These are phyloP conservation scores for Ylistrum balloti DNA, from an alignment of 1,140 invertebrate genomes.

Conservation along the genomic window DNA sequence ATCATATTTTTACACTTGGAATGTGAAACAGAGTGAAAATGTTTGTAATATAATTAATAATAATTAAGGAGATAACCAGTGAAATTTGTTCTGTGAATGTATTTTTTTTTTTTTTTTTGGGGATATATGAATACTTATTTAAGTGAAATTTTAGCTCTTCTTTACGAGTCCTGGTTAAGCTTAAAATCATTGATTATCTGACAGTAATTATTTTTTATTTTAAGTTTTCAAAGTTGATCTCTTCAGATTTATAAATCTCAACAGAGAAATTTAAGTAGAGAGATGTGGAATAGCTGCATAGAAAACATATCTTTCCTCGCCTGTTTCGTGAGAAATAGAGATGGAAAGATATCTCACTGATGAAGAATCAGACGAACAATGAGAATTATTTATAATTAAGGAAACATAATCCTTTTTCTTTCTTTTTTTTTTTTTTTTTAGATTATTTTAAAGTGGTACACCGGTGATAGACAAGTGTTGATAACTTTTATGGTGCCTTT, in stretches of 20 bases:
- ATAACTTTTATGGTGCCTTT: not conserved
- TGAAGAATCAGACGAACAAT: not conserved
- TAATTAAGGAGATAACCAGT: not conserved
- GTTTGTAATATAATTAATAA: not conserved
- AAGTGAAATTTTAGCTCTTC: not conserved
- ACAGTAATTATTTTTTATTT: not conserved
- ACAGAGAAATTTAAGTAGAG: too few species aligned
- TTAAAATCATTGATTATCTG: not conserved
- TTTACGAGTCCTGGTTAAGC: not conserved
- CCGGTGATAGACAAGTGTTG: not conserved
- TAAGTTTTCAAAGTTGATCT: too few species aligned
- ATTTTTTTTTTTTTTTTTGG: not conserved
- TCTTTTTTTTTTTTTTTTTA: not conserved
- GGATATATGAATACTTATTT: not conserved
- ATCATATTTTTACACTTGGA: not conserved
- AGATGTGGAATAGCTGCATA: not conserved
- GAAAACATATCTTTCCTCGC: not conserved
- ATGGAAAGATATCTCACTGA: not conserved
- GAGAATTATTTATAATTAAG: not conserved
- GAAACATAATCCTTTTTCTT: not conserved
- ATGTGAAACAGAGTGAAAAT: not conserved
- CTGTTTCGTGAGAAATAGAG: not conserved
- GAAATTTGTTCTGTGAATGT: not conserved
- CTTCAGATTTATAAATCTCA: too few species aligned
- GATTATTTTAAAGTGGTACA: not conserved